A percentile compares a stretch with the other conserved stretches of the same genome.
These are phyloP conservation scores for Drosophila repletoides DNA, from an alignment of 1,140 invertebrate species.

Conservation along the genomic window DNA sequence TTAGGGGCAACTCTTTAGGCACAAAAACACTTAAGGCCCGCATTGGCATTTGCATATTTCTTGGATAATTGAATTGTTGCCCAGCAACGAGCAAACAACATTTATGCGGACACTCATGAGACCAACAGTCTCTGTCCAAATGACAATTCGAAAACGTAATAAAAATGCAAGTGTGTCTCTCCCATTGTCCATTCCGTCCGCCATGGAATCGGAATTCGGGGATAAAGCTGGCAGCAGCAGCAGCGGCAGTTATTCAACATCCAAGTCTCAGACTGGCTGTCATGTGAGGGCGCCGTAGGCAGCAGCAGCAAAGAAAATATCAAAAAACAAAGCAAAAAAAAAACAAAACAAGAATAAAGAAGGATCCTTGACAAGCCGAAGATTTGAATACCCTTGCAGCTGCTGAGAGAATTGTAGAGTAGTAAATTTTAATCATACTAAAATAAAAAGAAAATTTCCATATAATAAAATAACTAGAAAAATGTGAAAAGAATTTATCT, in stretches of 20 bases:
- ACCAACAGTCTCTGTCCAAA: slow-evolving; percentile 58
- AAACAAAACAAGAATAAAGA: not conserved
- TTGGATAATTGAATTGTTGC: slow-evolving; percentile 75
- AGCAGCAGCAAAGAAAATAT: slow-evolving; percentile 12
- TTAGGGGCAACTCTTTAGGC: slow-evolving; percentile 1
- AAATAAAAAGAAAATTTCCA: slow-evolving; percentile 41
- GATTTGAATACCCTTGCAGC: not conserved
- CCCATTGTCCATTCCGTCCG: not conserved
- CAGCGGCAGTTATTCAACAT: slow-evolving; percentile 65
- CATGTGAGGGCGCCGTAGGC: slow-evolving; percentile 70
- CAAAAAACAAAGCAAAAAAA: not conserved
- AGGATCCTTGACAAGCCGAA: not conserved
- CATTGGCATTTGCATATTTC: slow-evolving; percentile 72
- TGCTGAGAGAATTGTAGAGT: too few relatives aligned
- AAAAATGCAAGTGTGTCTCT: slow-evolving; percentile 62
- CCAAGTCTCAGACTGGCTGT: slow-evolving; percentile 59
- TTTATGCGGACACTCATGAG: slow-evolving; percentile 73
- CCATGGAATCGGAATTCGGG: slow-evolving; percentile 25
- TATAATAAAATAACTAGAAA: too few relatives aligned
- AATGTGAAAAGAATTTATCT: too few relatives aligned
- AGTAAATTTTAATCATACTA: too few relatives aligned
- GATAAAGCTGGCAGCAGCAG: too few relatives aligned
- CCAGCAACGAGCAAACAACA: slow-evolving; percentile 63
- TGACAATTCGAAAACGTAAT: slow-evolving; percentile 61
- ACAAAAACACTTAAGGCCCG: slow-evolving; percentile 60